Conservation (phyloP, 1,140 invertebrate species). For the Drosophila grimshawi region DNA sequence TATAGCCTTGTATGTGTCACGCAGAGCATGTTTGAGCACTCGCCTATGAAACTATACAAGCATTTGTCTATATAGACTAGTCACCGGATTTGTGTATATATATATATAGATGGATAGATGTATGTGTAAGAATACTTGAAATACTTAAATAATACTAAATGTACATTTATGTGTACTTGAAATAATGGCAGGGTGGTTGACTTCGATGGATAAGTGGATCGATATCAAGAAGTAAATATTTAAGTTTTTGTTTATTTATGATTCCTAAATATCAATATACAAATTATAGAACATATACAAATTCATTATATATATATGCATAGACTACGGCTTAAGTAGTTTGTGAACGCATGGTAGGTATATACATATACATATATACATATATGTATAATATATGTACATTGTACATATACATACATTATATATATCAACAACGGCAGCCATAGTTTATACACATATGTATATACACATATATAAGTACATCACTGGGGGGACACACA, state of each 20-base stretch:
- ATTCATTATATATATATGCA: constrained; percentile 72
- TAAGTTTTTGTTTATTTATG: constrained; percentile 78
- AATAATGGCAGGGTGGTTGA: not conserved
- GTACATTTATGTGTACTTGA: not conserved
- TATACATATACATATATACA: constrained; percentile 32
- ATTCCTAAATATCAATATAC: constrained; percentile 78
- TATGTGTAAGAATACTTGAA: not conserved
- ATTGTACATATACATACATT: constrained; percentile 45
- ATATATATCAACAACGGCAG: constrained; percentile 48
- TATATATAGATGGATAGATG: not conserved
- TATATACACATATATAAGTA: constrained; percentile 50
- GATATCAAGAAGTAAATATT: constrained; percentile 47
- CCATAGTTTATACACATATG: constrained; percentile 66
- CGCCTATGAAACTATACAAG: too few species aligned
- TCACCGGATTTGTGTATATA: not conserved
- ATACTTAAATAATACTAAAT: not conserved
- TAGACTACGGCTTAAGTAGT: constrained; percentile 64
- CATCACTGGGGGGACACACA: constrained; percentile 51
- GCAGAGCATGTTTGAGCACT: too few species aligned
- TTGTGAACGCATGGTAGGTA: constrained; percentile 61
- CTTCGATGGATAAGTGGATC: not conserved
- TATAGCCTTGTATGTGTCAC: too few species aligned
- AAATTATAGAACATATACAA: constrained; percentile 80
- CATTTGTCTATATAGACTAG: too few species aligned
- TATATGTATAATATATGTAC: too few species aligned